Evolutionary conservation across 2,797 vertebrate genomes (phyloP), one percentile per base, ranked within the genome.

Genomic region (Sphaeramia orbicularis): DNA sequence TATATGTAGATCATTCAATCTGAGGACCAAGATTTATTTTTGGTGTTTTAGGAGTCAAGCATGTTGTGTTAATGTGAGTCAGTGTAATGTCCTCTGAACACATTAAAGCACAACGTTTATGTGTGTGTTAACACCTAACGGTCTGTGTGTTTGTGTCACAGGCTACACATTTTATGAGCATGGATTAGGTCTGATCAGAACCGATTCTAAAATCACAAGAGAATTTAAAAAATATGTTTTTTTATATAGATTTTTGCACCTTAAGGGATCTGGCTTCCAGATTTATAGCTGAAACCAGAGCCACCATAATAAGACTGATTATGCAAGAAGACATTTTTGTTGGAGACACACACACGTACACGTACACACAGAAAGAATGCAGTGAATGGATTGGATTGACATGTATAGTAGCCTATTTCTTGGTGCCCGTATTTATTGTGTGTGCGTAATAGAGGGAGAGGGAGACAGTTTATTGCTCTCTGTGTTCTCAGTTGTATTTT

Each of bases 361-460:
- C 41, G 49, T 54, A 60, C 44, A 57, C 19, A 47, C 15, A 48
- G 43, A 14, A 58, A 49, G 36, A 32, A 30, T 16, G 60, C 38
- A 36, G 59, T 59, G 65, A 79, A 66, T n/a, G 24, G 55, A 18
- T 57, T 61, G 56, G 72, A 79, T 71, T 85, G 87, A 78, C 76
- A 64, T 85, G 70, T 71, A 74, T 79, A 77, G 70, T 62, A 76
- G 61, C 59, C 79, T 63, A 67, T 83, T 87, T 85, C 71, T 84
- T 79, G 74, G 70, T 77, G 66, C 48, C 74, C 71, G 84, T 85
- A 87, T 76, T 80, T 87, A 71, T 24, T 24, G 48, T 30, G 52
- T 24, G 48, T 30, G 52, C n/a, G 59, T 27, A 38, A 30, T 40
- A 59, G 38, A 61, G 41, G n/a, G 38, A 59, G 38, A 61, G 41